Evolutionary conservation across 2,113 vertebrate species (phyloP).

Genomic region (Dicentrarchus labrax): DNA sequence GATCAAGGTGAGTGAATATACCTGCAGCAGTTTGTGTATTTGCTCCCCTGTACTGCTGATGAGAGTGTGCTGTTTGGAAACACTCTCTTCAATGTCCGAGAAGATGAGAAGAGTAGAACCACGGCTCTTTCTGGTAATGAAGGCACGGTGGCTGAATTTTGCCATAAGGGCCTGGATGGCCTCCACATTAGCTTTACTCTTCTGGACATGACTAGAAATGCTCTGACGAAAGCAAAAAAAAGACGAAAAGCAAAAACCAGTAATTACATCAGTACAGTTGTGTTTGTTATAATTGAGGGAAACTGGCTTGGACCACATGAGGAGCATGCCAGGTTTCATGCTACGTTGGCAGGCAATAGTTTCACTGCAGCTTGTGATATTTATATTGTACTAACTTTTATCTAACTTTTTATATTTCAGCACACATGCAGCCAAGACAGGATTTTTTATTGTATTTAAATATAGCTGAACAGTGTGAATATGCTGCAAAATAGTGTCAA

Average conservation of each 20-base stretch:
- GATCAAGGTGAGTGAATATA: constrained; percentile 22
- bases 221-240: constrained; percentile 58
- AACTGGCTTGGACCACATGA: constrained; percentile 1
- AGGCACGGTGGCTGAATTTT: constrained; percentile 74
- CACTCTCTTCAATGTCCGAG: constrained; percentile 74
- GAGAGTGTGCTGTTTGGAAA: constrained; percentile 73
- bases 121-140: constrained; percentile 75
- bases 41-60: constrained; percentile 77
- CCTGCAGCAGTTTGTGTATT: constrained; percentile 77
- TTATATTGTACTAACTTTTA: not conserved
- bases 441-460: not conserved
- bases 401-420: not conserved
- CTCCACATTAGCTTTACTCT: constrained; percentile 83
- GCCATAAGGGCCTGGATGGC: constrained; percentile 77
- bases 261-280: constrained; percentile 6
- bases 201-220: constrained; percentile 79
- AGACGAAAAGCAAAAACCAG: not conserved
- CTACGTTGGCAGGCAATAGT: not conserved
- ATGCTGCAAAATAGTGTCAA: not conserved
- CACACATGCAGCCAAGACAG: not conserved
- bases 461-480: not conserved
- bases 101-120: constrained; percentile 74
- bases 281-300: constrained; percentile 19
- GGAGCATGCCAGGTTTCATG: not conserved
- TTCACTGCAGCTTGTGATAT: not conserved